phyloP scores from a whole-genome alignment of 30 jellyfish, hydroid and myxozoan species.

The Haliclystus octoradiatus region DNA sequence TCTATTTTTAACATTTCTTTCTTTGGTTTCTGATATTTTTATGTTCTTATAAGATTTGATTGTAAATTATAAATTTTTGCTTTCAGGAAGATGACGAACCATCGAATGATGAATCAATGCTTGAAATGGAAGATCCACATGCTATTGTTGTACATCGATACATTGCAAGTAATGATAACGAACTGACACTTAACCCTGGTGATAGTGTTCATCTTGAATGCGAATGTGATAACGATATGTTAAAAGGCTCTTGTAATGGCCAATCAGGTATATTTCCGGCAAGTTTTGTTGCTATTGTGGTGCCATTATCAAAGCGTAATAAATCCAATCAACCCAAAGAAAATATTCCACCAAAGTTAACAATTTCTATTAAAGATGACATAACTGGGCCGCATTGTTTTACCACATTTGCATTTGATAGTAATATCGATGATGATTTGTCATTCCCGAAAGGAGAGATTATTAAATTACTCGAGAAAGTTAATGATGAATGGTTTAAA shows the following conservation, averaged over 20 bases:
- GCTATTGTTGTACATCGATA: neutral
- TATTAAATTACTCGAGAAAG: neutral
- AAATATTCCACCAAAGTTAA: too few species aligned
- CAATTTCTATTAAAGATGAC: too few species aligned
- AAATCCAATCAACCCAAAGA: neutral
- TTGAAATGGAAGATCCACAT: too few species aligned
- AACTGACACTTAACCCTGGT: neutral
- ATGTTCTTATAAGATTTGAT: too few species aligned
- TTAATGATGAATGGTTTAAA: neutral
- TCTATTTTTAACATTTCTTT: too few species aligned
- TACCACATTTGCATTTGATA: neutral
- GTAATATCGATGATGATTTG: neutral
- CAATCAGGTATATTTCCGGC: neutral
- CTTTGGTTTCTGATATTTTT: too few species aligned
- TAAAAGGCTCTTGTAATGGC: neutral
- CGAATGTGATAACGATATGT: neutral
- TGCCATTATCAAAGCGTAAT: neutral
- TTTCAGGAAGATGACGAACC: too few species aligned
- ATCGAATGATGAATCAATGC: too few species aligned
- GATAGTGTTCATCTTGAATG: neutral
- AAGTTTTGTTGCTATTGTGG: neutral
- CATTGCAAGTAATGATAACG: neutral
- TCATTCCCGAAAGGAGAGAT: neutral
- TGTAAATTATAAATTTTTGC: too few species aligned
- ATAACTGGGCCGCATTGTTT: neutral